Evolutionary conservation across 1,140 invertebrate genomes (phyloP).

Genomic region (Lerema accius): DNA sequence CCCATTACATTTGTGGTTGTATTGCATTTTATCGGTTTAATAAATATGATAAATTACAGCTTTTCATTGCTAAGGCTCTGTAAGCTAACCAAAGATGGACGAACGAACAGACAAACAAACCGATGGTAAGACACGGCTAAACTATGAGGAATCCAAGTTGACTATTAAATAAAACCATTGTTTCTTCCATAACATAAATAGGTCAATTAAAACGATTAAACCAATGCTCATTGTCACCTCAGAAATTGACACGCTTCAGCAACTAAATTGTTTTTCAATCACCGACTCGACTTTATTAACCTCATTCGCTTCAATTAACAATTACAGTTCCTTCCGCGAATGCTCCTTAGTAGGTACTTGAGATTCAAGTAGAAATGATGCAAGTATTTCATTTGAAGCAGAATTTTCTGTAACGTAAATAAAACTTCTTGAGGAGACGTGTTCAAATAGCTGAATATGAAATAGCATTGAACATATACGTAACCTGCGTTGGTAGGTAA

Average conservation of each 20-base stretch:
- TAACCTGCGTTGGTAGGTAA: neutral
- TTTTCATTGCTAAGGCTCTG: no score
- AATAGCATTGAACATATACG: neutral
- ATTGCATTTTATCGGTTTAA: no score
- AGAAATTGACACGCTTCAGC: neutral
- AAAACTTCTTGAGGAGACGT: conserved; percentile 2
- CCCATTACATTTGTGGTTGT: no score
- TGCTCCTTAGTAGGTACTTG: conserved; percentile 2
- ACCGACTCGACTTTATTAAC: conserved; percentile 18
- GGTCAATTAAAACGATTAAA: neutral
- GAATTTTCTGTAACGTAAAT: conserved; percentile 3
- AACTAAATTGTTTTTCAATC: conserved; percentile 15
- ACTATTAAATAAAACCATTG: no score
- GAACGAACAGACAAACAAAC: no score
- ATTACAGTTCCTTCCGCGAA: conserved; percentile 13
- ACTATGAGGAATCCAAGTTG: no score
- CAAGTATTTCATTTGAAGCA: conserved; percentile 1
- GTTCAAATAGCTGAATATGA: conserved; percentile 10
- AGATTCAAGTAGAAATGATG: conserved; percentile 14
- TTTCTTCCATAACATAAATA: neutral
- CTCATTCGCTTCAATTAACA: conserved; percentile 25
- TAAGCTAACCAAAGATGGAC: no score
- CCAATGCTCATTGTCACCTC: neutral
- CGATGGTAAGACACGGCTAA: no score
- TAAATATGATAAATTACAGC: no score